phyloP scores from a whole-genome alignment of 2,797 vertebrate species.

The Dryobates pubescens region DNA sequence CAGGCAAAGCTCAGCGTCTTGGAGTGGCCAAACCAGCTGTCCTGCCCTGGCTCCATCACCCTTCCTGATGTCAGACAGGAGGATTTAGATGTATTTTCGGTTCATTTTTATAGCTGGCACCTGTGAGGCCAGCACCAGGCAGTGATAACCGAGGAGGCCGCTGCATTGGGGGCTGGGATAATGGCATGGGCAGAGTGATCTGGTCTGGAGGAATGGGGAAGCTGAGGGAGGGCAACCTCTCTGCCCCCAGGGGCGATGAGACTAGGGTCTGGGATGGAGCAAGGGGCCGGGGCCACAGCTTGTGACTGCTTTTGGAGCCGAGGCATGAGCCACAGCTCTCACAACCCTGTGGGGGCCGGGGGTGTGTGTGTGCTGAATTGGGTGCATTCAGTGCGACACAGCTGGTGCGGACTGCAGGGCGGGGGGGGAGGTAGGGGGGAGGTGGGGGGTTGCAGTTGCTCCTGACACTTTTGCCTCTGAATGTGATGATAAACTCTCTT shows the following conservation, averaged over 20 bases:
- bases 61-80: background rate
- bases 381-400: conserved; percentile 22
- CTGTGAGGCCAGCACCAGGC: conserved; percentile 1
- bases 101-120: conserved; percentile 42
- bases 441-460: conserved; percentile 44
- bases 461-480: conserved; percentile 65
- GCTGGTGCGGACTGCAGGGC: conserved; percentile 44
- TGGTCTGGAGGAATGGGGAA: background rate
- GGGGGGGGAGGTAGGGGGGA: background rate
- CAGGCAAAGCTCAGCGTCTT: background rate
- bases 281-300: accelerated
- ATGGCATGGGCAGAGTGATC: accelerated
- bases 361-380: conserved; percentile 4
- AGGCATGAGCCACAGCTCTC: background rate
- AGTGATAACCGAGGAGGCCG: background rate
- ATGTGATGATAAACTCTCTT: conserved; percentile 63
- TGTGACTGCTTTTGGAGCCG: background rate
- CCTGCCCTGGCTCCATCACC: background rate
- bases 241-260: accelerated
- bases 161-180: accelerated
- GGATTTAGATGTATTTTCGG: conserved; percentile 29
- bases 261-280: background rate
- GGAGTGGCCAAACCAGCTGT: conserved; percentile 26
- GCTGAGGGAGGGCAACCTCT: background rate
- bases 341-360: background rate